These are phyloP conservation scores for Melanophora roralis DNA, from an alignment of 2,888 invertebrate genomes.

Conservation along the genomic window DNA sequence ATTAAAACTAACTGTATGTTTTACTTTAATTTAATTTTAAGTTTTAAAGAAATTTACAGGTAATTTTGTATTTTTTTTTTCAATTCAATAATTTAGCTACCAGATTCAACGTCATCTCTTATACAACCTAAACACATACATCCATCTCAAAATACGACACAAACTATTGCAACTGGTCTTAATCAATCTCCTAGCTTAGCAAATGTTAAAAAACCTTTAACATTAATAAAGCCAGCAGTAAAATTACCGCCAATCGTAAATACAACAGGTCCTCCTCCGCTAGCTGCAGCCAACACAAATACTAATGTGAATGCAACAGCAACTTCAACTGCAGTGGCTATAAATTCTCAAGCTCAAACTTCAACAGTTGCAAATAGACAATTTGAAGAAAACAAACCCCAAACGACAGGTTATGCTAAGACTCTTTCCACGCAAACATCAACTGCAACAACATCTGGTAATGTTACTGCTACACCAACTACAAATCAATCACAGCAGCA, in stretches of 20 bases:
- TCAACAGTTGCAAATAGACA: slow-evolving; percentile 5
- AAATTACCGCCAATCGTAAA: slow-evolving; percentile 46
- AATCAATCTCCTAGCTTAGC: slow-evolving; percentile 42
- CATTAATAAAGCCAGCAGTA: slow-evolving; percentile 48
- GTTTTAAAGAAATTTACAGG: too few species aligned
- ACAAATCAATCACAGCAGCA: slow-evolving; percentile 29
- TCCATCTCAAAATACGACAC: slow-evolving; percentile 22
- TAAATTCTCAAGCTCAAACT: slow-evolving; percentile 2
- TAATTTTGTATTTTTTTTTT: neutral
- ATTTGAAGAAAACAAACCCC: slow-evolving; percentile 24
- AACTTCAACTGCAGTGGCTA: neutral
- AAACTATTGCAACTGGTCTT: slow-evolving; percentile 64
- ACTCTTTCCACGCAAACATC: slow-evolving; percentile 1
- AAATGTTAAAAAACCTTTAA: slow-evolving; percentile 54
- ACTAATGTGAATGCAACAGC: neutral
- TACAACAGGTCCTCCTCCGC: slow-evolving; percentile 61
- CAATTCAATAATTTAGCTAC: neutral
- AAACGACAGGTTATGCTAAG: slow-evolving; percentile 38
- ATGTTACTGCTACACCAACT: neutral
- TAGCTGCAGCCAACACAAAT: slow-evolving; percentile 40
- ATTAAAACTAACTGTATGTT: too few species aligned
- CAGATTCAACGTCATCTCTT: slow-evolving; percentile 49
- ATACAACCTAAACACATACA: slow-evolving; percentile 28
- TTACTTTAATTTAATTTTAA: too few species aligned
- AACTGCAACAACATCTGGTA: neutral